These are phyloP conservation scores for Apodemia mormo DNA, from an alignment of 2,888 invertebrate genomes.

Conservation along the genomic window DNA sequence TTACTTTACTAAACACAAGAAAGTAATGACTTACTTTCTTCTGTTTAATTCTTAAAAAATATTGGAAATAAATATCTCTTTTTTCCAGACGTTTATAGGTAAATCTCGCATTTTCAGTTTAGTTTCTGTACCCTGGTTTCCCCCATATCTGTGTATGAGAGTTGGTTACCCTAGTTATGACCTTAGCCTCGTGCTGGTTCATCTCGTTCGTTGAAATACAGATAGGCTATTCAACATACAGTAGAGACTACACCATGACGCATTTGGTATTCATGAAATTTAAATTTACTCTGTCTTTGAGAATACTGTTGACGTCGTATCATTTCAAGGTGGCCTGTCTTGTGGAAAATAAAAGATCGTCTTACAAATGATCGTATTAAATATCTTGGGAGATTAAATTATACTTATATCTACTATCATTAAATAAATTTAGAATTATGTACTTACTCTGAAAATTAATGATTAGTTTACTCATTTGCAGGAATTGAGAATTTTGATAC, in stretches of 20 bases:
- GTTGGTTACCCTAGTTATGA: too few species aligned
- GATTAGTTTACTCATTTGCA: background rate
- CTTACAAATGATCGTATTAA: slow-evolving; percentile 6
- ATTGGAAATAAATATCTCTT: too few species aligned
- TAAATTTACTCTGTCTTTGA: slow-evolving; percentile 54
- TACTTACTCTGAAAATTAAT: background rate
- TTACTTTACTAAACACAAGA: too few species aligned
- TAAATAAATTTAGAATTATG: background rate
- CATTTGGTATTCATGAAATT: slow-evolving; percentile 51
- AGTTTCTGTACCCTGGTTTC: too few species aligned
- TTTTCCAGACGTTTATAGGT: too few species aligned
- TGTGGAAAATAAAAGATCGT: slow-evolving; percentile 8
- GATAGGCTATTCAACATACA: slow-evolving; percentile 4
- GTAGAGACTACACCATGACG: slow-evolving; percentile 28
- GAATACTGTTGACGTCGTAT: slow-evolving; percentile 7
- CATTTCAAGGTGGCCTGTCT: slow-evolving; percentile 11
- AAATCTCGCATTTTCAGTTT: too few species aligned
- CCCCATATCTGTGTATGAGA: too few species aligned
- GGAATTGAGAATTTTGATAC: background rate
- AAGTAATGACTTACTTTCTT: too few species aligned
- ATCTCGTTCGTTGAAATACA: slow-evolving; percentile 3
- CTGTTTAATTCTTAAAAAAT: too few species aligned
- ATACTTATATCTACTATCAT: background rate
- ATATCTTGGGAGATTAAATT: background rate
- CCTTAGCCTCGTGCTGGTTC: too few species aligned